Conservation (phyloP, 2,888 invertebrate species). For the Andrena dorsata region DNA sequence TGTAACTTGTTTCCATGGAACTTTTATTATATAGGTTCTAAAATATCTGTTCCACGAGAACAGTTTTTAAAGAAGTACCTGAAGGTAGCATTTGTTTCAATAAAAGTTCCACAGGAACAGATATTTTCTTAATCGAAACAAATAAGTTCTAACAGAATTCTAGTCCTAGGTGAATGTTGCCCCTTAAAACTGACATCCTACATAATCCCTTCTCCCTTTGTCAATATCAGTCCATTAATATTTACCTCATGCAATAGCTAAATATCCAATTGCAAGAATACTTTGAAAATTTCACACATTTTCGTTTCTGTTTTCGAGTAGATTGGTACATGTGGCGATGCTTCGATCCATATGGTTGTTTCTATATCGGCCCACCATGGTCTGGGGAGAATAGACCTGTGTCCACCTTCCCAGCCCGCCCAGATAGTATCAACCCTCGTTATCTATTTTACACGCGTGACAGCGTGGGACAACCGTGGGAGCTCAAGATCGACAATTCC, state of each 20-base stretch:
- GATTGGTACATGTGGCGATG: constrained; percentile 87
- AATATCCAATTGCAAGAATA: not conserved
- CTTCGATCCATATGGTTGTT: constrained; percentile 93
- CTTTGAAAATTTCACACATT: not conserved
- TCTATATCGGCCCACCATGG: constrained; percentile 92
- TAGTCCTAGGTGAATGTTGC: no score
- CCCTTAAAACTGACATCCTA: no score
- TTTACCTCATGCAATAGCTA: not conserved
- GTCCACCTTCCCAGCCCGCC: constrained; percentile 91
- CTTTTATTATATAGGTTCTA: no score
- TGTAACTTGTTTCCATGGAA: no score
- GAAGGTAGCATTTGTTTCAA: no score
- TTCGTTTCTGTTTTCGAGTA: constrained; percentile 52
- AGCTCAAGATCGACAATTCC: constrained; percentile 89
- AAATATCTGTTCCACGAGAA: no score
- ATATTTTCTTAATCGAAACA: no score
- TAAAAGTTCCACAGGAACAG: no score
- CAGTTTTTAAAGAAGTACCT: no score
- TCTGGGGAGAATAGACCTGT: constrained; percentile 92
- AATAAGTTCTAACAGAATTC: no score
- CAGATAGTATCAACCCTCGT: constrained; percentile 88
- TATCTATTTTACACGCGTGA: constrained; percentile 87
- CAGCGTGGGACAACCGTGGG: constrained; percentile 86
- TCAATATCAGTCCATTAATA: no score
- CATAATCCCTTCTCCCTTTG: no score